These are phyloP conservation scores for Bugulina stolonifera DNA, from an alignment of 2,888 invertebrate species.

Conservation along the genomic window DNA sequence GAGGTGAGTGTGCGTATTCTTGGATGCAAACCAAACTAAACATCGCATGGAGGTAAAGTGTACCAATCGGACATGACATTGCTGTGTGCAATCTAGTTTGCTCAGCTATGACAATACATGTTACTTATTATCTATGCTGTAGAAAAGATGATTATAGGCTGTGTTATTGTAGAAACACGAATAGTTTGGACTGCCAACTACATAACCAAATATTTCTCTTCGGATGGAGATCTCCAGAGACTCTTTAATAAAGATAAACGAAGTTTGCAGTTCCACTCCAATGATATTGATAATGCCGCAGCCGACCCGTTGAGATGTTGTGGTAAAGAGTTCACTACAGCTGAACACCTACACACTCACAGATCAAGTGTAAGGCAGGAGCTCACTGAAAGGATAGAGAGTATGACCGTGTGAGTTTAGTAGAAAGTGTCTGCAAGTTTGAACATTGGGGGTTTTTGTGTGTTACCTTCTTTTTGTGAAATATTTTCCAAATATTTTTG, in stretches of 20 bases:
- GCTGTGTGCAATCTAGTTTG: too few relatives aligned
- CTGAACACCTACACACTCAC: background rate
- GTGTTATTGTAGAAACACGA: background rate
- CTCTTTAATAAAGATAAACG: constrained; percentile 3
- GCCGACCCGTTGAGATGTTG: background rate
- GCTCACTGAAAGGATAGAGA: background rate
- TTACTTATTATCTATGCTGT: too few relatives aligned
- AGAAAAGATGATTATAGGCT: too few relatives aligned
- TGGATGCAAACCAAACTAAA: too few relatives aligned
- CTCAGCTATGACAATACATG: too few relatives aligned
- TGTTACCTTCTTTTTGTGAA: too few relatives aligned
- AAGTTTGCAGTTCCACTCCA: background rate
- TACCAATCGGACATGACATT: too few relatives aligned
- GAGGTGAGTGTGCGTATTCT: constrained; percentile 28
- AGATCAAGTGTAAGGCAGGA: background rate
- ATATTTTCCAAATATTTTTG: too few relatives aligned
- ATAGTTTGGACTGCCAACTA: background rate
- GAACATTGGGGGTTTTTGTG: too few relatives aligned
- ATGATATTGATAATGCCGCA: background rate
- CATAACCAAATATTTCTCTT: background rate
- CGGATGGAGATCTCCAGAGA: background rate
- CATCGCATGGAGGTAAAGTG: too few relatives aligned
- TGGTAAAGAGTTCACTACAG: background rate
- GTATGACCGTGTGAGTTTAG: background rate
- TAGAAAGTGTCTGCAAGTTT: too few relatives aligned